Percentiles rank a stretch among this genome's conserved stretches.
These are phyloP conservation scores for Augiades crinisus DNA, from an alignment of 2,888 invertebrate genomes.

Conservation along the genomic window DNA sequence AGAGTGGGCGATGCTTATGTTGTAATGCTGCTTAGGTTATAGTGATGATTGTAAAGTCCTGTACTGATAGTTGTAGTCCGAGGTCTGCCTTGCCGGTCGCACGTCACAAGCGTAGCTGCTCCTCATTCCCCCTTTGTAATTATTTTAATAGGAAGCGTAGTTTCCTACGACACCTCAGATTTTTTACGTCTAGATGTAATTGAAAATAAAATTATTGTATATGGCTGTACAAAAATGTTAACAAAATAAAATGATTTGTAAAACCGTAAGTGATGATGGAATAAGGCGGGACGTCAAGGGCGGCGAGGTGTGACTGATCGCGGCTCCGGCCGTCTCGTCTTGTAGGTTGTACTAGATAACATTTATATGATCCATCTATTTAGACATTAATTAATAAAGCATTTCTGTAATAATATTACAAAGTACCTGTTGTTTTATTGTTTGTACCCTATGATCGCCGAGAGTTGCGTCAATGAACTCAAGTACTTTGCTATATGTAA, in stretches of 20 bases:
- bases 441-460: too few species aligned
- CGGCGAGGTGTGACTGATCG: constrained; percentile 53
- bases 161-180: constrained; percentile 79
- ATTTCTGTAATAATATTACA: constrained; percentile 85
- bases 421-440: constrained; percentile 65
- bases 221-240: constrained; percentile 82
- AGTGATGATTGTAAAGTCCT: constrained; percentile 80
- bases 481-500: too few species aligned
- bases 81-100: constrained; percentile 78
- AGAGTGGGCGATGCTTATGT: constrained; percentile 64
- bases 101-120: constrained; percentile 77
- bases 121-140: constrained; percentile 79
- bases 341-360: constrained; percentile 80
- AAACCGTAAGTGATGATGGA: constrained; percentile 80
- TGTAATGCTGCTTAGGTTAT: constrained; percentile 62
- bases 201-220: constrained; percentile 81
- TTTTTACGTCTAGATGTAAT: constrained; percentile 81
- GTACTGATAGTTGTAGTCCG: constrained; percentile 77
- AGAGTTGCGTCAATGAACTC: too few species aligned
- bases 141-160: constrained; percentile 80
- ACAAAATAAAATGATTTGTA: constrained; percentile 78
- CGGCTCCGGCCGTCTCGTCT: constrained; percentile 63
- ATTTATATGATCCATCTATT: constrained; percentile 83
- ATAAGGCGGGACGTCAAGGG: constrained; percentile 62
- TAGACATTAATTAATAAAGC: constrained; percentile 85